Evolutionary conservation across 1,140 invertebrate genomes (phyloP).

Genomic region (Phenacoccus solenopsis): DNA sequence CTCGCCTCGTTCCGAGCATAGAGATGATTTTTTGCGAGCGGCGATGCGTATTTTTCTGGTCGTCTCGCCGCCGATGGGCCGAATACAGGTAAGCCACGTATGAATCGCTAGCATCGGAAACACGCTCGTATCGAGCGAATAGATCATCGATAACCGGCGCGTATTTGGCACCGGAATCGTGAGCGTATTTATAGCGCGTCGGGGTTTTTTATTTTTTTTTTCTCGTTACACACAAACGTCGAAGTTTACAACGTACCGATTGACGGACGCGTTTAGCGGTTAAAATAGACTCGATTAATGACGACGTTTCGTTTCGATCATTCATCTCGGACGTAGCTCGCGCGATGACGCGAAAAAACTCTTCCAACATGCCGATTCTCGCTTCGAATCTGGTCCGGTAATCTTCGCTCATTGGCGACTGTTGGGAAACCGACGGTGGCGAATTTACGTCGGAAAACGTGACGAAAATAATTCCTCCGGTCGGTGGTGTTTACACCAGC

Average conservation of each 20-base stretch:
- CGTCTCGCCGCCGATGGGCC: constrained; percentile 44
- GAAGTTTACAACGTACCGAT: not conserved
- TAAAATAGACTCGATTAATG: not conserved
- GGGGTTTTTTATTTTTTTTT: too few relatives aligned
- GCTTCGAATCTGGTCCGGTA: too few relatives aligned
- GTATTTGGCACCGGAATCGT: not conserved
- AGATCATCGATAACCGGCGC: not conserved
- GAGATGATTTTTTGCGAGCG: constrained; percentile 44
- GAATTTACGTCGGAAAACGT: too few relatives aligned
- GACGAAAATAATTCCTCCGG: too few relatives aligned
- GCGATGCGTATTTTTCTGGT: constrained; percentile 52
- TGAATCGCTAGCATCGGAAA: too few relatives aligned
- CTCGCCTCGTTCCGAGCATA: constrained; percentile 3
- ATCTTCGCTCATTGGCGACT: too few relatives aligned
- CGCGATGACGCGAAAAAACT: too few relatives aligned
- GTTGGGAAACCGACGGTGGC: too few relatives aligned
- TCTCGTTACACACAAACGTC: not conserved
- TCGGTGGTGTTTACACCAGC: too few relatives aligned
- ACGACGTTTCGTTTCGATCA: too few relatives aligned
- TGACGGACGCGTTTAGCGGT: not conserved
- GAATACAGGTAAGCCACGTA: constrained; percentile 43
- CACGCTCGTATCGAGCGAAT: not conserved
- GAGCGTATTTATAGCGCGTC: not conserved
- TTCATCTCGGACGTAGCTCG: too few relatives aligned
- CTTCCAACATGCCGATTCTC: too few relatives aligned